These are phyloP conservation scores for Apostichopus leukothele DNA, from an alignment of 53 echinoderm and acorn worm genomes.

Conservation along the genomic window DNA sequence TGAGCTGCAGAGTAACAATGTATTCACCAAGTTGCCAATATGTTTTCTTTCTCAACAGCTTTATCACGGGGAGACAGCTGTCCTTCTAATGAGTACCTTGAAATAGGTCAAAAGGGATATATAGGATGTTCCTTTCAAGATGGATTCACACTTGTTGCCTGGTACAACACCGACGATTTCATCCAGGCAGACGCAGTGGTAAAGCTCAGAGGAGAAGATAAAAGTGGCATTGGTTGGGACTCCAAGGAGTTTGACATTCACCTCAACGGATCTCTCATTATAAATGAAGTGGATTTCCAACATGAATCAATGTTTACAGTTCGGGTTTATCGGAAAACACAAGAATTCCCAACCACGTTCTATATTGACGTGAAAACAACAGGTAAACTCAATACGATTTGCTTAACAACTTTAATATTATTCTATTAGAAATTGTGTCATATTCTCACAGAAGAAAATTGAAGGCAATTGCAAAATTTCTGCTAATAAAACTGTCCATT, in stretches of 20 bases:
- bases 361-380: background rate
- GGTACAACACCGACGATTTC: background rate
- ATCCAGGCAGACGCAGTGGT: background rate
- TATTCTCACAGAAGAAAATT: no score
- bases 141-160: background rate
- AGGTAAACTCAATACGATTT: background rate
- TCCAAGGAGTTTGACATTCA: background rate
- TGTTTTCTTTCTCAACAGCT: background rate
- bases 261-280: conserved; percentile 1
- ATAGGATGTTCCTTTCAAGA: background rate
- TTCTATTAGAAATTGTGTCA: no score
- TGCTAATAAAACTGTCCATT: no score
- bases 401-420: no score
- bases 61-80: background rate
- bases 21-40: no score
- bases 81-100: background rate
- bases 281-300: background rate
- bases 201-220: background rate
- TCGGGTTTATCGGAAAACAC: no score
- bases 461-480: no score
- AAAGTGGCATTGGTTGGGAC: background rate
- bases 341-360: background rate
- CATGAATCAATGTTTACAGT: background rate
- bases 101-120: background rate
- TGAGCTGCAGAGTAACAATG: no score